Evolutionary conservation across 2,113 vertebrate species (phyloP).

Genomic region (Entosphenus tridentatus): DNA sequence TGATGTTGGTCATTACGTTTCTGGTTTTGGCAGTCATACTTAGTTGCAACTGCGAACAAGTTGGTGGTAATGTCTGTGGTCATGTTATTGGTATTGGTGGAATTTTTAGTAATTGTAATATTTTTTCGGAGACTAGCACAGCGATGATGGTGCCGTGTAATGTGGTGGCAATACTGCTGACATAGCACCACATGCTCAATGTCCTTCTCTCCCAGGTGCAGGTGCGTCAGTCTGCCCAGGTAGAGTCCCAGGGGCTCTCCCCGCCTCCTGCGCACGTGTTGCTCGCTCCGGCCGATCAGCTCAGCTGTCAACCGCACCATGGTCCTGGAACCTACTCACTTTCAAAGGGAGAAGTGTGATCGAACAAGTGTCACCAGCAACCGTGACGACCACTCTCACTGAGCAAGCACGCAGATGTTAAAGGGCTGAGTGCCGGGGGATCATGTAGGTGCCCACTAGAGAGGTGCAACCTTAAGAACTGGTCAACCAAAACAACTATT

Average conservation of each 20-base stretch:
- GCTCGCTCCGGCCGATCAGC: constrained; percentile 1
- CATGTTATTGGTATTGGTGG: neutral
- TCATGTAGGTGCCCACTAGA: too few relatives aligned
- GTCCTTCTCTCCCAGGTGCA: constrained; percentile 2
- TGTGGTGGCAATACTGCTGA: too few relatives aligned
- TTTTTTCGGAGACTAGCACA: neutral
- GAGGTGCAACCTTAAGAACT: too few relatives aligned
- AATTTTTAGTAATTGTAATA: neutral
- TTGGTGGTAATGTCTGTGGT: neutral
- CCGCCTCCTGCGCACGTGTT: neutral
- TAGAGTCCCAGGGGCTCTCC: neutral
- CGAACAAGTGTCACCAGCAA: too few relatives aligned
- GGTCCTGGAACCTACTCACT: neutral
- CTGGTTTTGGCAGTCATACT: neutral
- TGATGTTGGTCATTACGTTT: too few relatives aligned
- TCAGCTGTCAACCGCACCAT: constrained; percentile 4
- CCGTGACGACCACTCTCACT: too few relatives aligned
- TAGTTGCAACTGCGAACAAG: neutral
- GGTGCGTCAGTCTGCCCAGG: constrained; percentile 5
- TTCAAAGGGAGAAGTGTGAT: too few relatives aligned
- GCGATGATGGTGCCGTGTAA: too few relatives aligned
- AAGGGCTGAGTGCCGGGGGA: too few relatives aligned
- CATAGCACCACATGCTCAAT: neutral
- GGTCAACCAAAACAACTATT: too few relatives aligned
- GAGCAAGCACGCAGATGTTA: too few relatives aligned